Evolutionary conservation across 2,888 invertebrate species (phyloP).

Genomic region (Drosophila nigritarsus): DNA sequence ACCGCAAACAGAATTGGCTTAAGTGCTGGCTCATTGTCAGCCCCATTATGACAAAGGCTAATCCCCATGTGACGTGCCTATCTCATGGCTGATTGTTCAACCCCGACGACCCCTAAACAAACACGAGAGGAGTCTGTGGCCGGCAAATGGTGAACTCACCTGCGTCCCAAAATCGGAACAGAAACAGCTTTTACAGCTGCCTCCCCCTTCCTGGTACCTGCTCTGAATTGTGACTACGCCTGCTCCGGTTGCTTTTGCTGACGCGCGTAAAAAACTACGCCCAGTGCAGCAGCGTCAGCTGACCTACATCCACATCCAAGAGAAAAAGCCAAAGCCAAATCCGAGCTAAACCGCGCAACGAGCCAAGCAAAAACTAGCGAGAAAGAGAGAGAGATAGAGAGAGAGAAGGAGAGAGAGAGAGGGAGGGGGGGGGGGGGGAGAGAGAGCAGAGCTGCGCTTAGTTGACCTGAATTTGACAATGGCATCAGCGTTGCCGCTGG

Average conservation of each 20-base stretch:
- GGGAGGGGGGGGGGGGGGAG: background rate
- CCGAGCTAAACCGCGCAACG: constrained; percentile 37
- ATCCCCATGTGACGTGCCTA: constrained; percentile 62
- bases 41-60: constrained; percentile 47
- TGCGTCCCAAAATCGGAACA: constrained; percentile 31
- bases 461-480: constrained; percentile 66
- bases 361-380: constrained; percentile 14
- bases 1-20: constrained; percentile 63
- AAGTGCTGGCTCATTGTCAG: constrained; percentile 60
- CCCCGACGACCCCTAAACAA: background rate
- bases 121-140: constrained; percentile 42
- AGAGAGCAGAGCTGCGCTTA: constrained; percentile 23
- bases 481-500: constrained; percentile 24
- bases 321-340: constrained; percentile 45
- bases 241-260: constrained; percentile 59
- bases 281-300: constrained; percentile 65
- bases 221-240: constrained; percentile 5
- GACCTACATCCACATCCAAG: constrained; percentile 70
- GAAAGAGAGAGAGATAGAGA: background rate
- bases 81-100: constrained; percentile 4
- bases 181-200: background rate
- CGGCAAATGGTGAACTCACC: constrained; percentile 47
- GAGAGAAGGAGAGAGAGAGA: background rate
- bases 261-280: constrained; percentile 77
- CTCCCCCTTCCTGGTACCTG: background rate